phyloP scores from a whole-genome alignment of 2,888 invertebrate genomes.

The Calliopum simillimum region DNA sequence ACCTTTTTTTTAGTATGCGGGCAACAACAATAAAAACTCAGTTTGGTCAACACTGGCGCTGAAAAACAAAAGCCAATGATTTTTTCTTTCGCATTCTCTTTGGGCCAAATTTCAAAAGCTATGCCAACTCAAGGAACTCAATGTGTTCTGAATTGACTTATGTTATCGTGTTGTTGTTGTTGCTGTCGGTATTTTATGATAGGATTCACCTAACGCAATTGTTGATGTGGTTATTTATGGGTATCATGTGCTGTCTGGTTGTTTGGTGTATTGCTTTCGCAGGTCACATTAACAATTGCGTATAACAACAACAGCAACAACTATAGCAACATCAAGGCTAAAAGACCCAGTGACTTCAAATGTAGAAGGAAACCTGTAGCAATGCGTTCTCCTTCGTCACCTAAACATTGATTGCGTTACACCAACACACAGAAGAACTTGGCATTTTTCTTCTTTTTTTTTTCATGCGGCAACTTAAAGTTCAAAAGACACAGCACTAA shows the following conservation, averaged over 20 bases:
- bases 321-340: not conserved
- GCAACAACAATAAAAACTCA: not conserved
- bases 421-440: not conserved
- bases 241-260: slow-evolving; percentile 13
- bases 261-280: slow-evolving; percentile 3
- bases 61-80: slow-evolving; percentile 4
- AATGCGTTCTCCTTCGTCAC: no score
- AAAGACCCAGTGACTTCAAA: not conserved
- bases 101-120: not conserved
- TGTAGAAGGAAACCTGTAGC: not conserved
- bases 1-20: not conserved
- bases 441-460: not conserved
- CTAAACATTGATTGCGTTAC: no score
- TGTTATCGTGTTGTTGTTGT: no score
- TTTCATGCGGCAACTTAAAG: no score
- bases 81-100: not conserved
- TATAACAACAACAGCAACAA: no score
- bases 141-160: not conserved
- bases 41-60: slow-evolving; percentile 2
- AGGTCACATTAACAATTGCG: slow-evolving; percentile 5
- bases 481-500: no score
- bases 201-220: slow-evolving; percentile 25
- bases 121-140: not conserved
- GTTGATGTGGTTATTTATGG: slow-evolving; percentile 42
- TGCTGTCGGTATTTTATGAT: slow-evolving; percentile 47